A percentile compares a stretch with the other conserved stretches of the same genome.
phyloP scores from a whole-genome alignment of 1,140 invertebrate genomes.

The Drosophila tsacasi region DNA sequence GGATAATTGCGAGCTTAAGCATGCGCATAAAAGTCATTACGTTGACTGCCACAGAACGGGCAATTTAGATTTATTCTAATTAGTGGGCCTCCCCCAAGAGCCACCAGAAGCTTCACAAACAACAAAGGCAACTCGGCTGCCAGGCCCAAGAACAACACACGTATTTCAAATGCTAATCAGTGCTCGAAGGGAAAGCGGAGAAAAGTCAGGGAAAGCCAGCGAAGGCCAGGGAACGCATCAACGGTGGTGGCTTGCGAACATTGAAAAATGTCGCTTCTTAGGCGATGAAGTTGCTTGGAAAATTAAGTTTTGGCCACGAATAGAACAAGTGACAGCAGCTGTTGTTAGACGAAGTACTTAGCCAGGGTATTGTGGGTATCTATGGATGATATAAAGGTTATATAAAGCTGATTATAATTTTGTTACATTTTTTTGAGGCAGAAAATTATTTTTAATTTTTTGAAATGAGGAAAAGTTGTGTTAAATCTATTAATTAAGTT shows the following conservation, averaged over 20 bases:
- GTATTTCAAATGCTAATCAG: conserved; percentile 78
- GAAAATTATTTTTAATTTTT: no score
- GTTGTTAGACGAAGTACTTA: conserved; percentile 38
- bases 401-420: no score
- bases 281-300: conserved; percentile 73
- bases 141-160: conserved; percentile 14
- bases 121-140: conserved; percentile 16
- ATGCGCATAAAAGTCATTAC: conserved; percentile 82
- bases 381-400: background rate
- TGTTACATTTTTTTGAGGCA: no score
- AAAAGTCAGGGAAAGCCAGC: background rate
- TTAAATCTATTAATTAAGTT: no score
- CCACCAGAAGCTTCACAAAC: conserved; percentile 11
- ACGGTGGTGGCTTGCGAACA: conserved; percentile 26
- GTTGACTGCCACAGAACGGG: conserved; percentile 77
- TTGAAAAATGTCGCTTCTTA: conserved; percentile 78
- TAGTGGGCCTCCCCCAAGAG: conserved; percentile 47
- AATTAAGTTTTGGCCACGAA: conserved; percentile 61
- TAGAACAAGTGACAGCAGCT: conserved; percentile 60
- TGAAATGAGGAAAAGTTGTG: background rate
- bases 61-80: conserved; percentile 83
- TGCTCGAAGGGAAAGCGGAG: conserved; percentile 16
- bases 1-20: conserved; percentile 80
- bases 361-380: background rate
- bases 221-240: background rate